Evolutionary conservation across 2,888 invertebrate genomes (phyloP).

Genomic region (Thecophora atra): DNA sequence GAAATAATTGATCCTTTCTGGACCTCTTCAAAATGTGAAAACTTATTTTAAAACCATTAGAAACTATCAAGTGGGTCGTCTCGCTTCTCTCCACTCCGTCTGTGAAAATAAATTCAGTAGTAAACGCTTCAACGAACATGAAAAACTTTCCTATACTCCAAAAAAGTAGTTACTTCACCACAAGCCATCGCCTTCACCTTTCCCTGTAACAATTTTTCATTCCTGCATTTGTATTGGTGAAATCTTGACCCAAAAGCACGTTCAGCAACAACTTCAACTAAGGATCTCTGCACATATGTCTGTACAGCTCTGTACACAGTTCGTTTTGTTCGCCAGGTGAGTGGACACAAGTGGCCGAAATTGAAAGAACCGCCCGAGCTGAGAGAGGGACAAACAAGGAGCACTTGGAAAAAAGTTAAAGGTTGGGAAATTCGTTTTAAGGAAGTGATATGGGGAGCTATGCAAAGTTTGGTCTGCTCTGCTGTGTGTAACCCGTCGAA

Average conservation of each 20-base stretch:
- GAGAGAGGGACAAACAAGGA: neutral
- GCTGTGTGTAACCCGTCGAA: neutral
- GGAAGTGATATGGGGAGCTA: neutral
- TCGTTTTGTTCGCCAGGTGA: slow-evolving; percentile 11
- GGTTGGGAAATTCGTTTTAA: neutral
- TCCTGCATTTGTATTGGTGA: slow-evolving; percentile 10
- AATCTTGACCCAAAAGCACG: slow-evolving; percentile 33
- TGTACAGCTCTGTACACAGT: neutral
- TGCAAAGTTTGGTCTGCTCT: slow-evolving; percentile 3
- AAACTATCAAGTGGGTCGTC: too few relatives aligned
- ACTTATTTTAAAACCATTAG: too few relatives aligned
- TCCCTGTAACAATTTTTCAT: neutral
- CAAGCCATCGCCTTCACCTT: neutral
- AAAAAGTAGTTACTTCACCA: neutral
- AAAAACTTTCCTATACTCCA: neutral
- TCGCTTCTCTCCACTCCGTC: neutral
- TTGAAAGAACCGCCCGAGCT: neutral
- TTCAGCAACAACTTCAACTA: slow-evolving; percentile 17
- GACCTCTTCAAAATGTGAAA: too few relatives aligned
- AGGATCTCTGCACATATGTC: too few relatives aligned
- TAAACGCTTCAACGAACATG: slow-evolving; percentile 14
- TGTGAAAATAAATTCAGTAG: neutral
- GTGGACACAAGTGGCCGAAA: slow-evolving; percentile 7
- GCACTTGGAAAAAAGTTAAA: neutral
- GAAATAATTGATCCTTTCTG: too few relatives aligned